Percentiles rank a stretch among this genome's conserved stretches.
Evolutionary conservation across 2,797 vertebrate species (phyloP).

Genomic region (Ibycter americanus): DNA sequence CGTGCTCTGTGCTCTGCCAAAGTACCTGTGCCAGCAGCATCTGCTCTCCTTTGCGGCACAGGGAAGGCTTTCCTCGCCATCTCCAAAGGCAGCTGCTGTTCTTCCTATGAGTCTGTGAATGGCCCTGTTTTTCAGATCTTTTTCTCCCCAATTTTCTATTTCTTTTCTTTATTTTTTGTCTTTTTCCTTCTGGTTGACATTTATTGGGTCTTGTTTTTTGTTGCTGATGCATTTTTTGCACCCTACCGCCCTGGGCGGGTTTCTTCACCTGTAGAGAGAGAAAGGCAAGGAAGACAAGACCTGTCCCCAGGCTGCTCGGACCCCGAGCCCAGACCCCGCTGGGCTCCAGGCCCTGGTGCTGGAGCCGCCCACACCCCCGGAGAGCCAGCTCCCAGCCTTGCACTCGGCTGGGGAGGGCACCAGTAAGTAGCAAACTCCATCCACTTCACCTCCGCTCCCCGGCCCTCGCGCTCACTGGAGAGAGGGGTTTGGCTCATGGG

Average conservation of each 20-base stretch:
- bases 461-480: neutral
- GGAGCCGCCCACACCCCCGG: constrained; percentile 78
- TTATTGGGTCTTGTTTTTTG: constrained; percentile 1
- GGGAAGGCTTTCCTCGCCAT: neutral
- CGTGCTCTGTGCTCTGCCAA: neutral
- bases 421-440: constrained; percentile 67
- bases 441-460: neutral
- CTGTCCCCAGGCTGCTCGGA: constrained; percentile 70
- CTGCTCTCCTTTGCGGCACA: neutral
- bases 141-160: neutral
- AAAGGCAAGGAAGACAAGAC: constrained; percentile 84
- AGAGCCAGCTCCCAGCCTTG: constrained; percentile 76
- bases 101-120: neutral
- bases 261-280: constrained; percentile 82
- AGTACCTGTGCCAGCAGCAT: neutral
- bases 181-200: constrained; percentile 1
- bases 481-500: neutral
- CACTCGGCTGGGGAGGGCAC: constrained; percentile 40
- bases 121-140: neutral
- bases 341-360: constrained; percentile 81
- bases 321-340: constrained; percentile 77
- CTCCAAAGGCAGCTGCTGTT: neutral
- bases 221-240: constrained; percentile 73
- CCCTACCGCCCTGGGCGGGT: constrained; percentile 45
- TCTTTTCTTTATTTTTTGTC: neutral